A percentile compares a stretch with the other conserved stretches of the same genome.
Evolutionary conservation across 2,113 vertebrate species (phyloP).

Genomic region (Entosphenus tridentatus): DNA sequence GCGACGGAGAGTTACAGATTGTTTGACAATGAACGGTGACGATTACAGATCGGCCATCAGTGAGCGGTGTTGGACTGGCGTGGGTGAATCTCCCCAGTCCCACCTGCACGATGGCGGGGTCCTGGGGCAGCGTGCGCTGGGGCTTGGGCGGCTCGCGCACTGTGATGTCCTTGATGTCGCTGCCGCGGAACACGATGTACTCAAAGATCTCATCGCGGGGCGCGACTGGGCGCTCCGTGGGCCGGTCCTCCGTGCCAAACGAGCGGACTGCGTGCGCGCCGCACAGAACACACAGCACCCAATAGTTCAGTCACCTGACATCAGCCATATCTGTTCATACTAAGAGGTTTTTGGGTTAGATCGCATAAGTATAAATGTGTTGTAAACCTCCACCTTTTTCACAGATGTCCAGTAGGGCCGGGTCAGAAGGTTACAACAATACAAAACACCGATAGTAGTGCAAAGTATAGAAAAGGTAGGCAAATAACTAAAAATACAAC

Average conservation of each 20-base stretch:
- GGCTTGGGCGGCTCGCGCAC: constrained; percentile 65
- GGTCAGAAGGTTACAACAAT: too few species aligned
- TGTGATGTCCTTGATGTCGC: constrained; percentile 80
- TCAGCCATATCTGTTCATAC: too few species aligned
- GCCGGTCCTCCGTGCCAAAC: constrained; percentile 75
- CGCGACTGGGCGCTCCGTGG: constrained; percentile 57
- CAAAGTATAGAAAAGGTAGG: too few species aligned
- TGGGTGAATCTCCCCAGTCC: too few species aligned
- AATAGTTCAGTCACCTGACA: too few species aligned
- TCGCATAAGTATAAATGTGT: too few species aligned
- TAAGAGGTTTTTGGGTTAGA: too few species aligned
- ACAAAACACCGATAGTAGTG: too few species aligned
- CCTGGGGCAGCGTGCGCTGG: constrained; percentile 54
- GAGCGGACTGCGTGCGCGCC: constrained; percentile 38
- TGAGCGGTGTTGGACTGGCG: background rate
- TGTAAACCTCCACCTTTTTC: too few species aligned
- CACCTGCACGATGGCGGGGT: constrained; percentile 87
- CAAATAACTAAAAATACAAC: too few species aligned
- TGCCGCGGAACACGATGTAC: constrained; percentile 87
- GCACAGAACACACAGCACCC: background rate
- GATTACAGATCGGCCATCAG: background rate
- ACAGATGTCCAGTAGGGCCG: too few species aligned
- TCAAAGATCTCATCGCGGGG: constrained; percentile 79
- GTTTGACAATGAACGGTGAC: background rate
- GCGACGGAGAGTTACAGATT: background rate